phyloP scores from a whole-genome alignment of 1,140 invertebrate genomes.

The Drosophila repletoides region DNA sequence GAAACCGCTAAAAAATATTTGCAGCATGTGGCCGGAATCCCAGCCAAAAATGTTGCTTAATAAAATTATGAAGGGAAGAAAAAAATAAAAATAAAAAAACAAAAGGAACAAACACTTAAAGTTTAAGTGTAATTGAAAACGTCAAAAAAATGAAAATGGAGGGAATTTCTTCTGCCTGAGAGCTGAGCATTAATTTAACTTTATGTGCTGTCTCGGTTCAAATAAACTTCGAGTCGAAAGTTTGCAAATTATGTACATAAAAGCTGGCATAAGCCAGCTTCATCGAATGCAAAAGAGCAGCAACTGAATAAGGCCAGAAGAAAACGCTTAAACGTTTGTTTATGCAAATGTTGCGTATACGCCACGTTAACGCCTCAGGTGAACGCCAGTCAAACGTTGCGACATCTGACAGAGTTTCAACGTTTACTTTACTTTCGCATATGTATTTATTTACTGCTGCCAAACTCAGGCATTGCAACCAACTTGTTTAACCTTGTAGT shows the following conservation, averaged over 20 bases:
- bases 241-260: constrained; percentile 41
- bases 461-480: no score
- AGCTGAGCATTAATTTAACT: constrained; percentile 58
- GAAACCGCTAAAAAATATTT: constrained; percentile 47
- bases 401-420: constrained; percentile 6
- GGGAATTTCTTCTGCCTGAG: constrained; percentile 17
- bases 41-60: constrained; percentile 47
- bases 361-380: constrained; percentile 39
- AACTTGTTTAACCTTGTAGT: no score
- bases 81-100: neutral
- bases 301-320: no score
- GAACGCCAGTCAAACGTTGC: constrained; percentile 14
- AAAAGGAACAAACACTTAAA: constrained; percentile 47
- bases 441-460: constrained; percentile 25
- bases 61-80: constrained; percentile 60
- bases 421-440: constrained; percentile 16
- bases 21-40: constrained; percentile 61
- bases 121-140: constrained; percentile 69
- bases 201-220: constrained; percentile 50
- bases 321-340: constrained; percentile 36
- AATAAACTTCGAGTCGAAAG: constrained; percentile 45
- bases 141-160: constrained; percentile 17
- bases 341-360: constrained; percentile 51
- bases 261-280: constrained; percentile 29
- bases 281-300: constrained; percentile 34